Percentiles rank a stretch among this genome's conserved stretches.
Conservation (phyloP, 2,113 vertebrate species). For the Hirundichthys speculiger region DNA sequence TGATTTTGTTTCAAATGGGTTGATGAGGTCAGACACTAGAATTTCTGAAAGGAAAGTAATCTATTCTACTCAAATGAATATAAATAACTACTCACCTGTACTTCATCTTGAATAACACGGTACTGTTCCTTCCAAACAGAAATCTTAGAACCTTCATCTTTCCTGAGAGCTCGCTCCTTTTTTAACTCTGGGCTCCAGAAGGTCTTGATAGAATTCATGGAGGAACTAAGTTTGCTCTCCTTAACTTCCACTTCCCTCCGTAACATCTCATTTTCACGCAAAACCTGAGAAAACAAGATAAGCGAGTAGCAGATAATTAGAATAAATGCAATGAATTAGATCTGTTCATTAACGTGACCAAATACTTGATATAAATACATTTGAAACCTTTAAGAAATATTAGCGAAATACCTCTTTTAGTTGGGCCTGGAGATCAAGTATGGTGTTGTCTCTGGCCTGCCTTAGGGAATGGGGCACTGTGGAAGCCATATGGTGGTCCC, state of each 20-base stretch:
- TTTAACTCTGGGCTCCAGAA: constrained; percentile 99
- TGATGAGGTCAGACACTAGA: too few relatives aligned
- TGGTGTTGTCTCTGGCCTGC: constrained; percentile 95
- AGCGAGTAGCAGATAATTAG: background rate
- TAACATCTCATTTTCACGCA: constrained; percentile 93
- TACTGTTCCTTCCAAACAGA: constrained; percentile 97
- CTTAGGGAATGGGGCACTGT: constrained; percentile 96
- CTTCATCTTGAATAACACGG: constrained; percentile 94
- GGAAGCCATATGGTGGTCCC: constrained; percentile 96
- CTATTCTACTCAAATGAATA: background rate
- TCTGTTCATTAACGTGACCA: background rate
- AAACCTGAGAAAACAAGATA: constrained; percentile 51
- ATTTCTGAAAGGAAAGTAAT: background rate
- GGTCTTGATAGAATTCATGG: constrained; percentile 99
- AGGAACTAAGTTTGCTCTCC: constrained; percentile 97
- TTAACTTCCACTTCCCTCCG: constrained; percentile 95
- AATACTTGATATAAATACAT: background rate
- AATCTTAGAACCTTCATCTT: constrained; percentile 97
- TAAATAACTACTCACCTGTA: constrained; percentile 87
- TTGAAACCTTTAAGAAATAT: background rate
- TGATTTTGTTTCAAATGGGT: background rate
- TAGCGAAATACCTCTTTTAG: constrained; percentile 88
- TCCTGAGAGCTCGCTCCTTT: constrained; percentile 94
- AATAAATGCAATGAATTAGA: background rate
- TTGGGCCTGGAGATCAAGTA: constrained; percentile 95